phyloP scores from a whole-genome alignment of 2,113 vertebrate genomes.

The Scytalopus superciliaris region DNA sequence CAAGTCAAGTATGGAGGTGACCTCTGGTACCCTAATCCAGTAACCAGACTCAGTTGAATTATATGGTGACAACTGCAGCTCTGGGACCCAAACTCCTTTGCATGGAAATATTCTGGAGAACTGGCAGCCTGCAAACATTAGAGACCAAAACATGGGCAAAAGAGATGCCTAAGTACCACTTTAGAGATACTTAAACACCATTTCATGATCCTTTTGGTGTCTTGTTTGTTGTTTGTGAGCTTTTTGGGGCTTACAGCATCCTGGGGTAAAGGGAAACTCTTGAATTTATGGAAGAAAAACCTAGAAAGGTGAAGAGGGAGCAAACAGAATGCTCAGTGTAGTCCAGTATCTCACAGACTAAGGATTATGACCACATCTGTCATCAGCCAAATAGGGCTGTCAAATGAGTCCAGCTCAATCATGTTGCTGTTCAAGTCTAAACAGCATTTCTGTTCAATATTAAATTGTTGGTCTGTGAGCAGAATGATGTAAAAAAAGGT shows the following conservation, averaged over 20 bases:
- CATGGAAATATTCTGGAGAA: not conserved
- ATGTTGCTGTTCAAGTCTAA: not conserved
- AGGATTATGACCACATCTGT: not conserved
- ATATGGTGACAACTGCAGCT: not conserved
- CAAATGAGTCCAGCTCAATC: not conserved
- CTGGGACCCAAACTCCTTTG: not conserved
- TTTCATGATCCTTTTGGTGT: not conserved
- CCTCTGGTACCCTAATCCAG: not conserved
- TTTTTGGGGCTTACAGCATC: not conserved
- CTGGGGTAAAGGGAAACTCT: not conserved
- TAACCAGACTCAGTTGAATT: not conserved
- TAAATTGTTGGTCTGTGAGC: not conserved
- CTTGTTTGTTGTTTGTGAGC: not conserved
- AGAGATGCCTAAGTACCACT: not conserved
- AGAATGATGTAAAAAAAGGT: not conserved
- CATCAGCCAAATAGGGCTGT: not conserved
- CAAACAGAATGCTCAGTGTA: not conserved
- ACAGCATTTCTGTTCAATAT: not conserved
- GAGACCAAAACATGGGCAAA: not conserved
- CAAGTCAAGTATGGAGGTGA: accelerated
- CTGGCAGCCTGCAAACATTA: not conserved
- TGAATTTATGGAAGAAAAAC: not conserved
- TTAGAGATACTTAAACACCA: not conserved
- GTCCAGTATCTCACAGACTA: not conserved
- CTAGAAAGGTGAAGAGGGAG: not conserved